Conservation (phyloP, 2,113 vertebrate genomes). For the Callipepla californica region DNA sequence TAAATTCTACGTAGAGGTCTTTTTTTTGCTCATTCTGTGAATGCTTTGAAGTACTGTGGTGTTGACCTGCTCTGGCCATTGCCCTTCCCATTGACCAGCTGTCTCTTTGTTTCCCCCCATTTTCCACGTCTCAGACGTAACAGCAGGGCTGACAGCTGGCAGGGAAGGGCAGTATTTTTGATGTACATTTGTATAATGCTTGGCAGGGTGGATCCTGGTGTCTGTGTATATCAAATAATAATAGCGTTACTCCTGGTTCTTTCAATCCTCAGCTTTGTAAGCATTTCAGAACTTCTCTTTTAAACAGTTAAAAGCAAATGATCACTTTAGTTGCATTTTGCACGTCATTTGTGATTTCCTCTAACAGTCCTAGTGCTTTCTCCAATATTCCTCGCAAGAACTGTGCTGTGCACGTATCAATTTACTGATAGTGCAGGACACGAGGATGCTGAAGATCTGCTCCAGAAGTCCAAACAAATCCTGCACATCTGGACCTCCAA, state of each 20-base stretch:
- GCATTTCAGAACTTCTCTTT: conserved; percentile 6
- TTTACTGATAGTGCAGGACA: not conserved
- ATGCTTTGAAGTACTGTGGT: not conserved
- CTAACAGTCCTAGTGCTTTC: conserved; percentile 4
- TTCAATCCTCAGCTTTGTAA: not conserved
- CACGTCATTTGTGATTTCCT: not conserved
- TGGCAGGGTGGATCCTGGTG: not conserved
- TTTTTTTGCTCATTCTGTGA: not conserved
- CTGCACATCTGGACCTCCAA: not conserved
- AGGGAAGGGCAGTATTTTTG: conserved; percentile 13
- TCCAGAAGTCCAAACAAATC: not conserved
- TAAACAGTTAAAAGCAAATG: not conserved
- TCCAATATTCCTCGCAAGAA: not conserved
- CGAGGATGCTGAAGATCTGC: not conserved
- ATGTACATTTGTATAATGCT: not conserved
- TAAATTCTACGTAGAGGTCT: not conserved
- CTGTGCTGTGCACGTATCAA: not conserved
- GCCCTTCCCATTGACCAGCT: not conserved
- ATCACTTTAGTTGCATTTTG: conserved; percentile 33
- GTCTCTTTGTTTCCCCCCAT: not conserved
- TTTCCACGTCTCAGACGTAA: not conserved
- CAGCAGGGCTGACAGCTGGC: not conserved
- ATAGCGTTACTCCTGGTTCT: conserved; percentile 1
- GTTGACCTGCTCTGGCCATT: not conserved
- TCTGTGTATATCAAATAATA: not conserved